These are phyloP conservation scores for Ophion ventricosus DNA, from an alignment of 2,888 invertebrate genomes.

Conservation along the genomic window DNA sequence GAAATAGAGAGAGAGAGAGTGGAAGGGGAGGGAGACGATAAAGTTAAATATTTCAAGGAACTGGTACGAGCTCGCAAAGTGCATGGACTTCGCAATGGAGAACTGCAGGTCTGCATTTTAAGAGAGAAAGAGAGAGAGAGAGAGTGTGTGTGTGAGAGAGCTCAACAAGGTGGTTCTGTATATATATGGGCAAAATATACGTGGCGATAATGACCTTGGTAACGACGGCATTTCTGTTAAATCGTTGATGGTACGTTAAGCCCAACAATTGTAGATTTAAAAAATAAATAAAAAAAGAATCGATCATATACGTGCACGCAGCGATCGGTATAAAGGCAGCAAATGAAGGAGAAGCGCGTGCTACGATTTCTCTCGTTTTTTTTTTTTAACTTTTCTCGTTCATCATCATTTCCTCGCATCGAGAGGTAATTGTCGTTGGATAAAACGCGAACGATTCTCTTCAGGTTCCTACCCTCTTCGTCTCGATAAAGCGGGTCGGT, in stretches of 20 bases:
- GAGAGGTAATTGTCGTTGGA: conserved; percentile 50
- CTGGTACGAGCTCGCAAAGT: conserved; percentile 13
- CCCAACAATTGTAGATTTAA: conserved; percentile 36
- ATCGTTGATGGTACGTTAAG: conserved; percentile 40
- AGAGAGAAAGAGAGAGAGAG: neutral
- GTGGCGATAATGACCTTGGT: conserved; percentile 53
- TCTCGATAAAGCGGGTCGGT: conserved; percentile 22
- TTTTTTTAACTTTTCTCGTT: conserved; percentile 18
- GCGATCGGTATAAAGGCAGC: conserved; percentile 6
- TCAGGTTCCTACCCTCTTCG: neutral
- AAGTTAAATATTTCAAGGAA: conserved; percentile 30
- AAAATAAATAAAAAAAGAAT: conserved; percentile 29
- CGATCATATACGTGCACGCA: conserved; percentile 3
- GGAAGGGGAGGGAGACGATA: neutral
- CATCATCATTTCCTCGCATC: conserved; percentile 53
- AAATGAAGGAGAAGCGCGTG: conserved; percentile 7
- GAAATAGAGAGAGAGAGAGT: neutral
- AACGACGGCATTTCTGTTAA: conserved; percentile 49
- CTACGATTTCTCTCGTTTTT: no score
- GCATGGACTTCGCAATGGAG: conserved; percentile 5
- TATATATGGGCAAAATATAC: conserved; percentile 45
- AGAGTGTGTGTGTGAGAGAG: neutral
- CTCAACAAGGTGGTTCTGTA: conserved; percentile 1
- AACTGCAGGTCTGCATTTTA: conserved; percentile 31
- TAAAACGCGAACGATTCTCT: conserved; percentile 6